Evolutionary conservation across 2,888 invertebrate species (phyloP), one percentile per base, ranked within the genome.

Genomic region (Biston betularia): DNA sequence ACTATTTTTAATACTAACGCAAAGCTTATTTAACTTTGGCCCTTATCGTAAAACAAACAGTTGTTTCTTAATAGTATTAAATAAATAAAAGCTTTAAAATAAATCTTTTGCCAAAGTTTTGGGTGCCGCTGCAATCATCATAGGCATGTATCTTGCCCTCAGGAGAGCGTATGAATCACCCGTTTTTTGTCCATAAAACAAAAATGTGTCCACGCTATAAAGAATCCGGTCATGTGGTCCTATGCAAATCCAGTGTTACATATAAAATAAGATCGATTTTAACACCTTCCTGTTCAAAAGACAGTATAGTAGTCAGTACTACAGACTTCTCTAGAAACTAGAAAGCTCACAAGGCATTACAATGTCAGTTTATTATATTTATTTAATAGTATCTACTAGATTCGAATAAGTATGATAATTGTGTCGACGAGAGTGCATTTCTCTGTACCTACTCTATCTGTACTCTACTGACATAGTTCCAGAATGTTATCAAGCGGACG

Each of bases 401-500:
- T 58, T 60, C 62, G 54, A 56, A 57, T 63, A 38, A 56, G 44
- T 54, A 64, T 56, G 60, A 69, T 62, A 69, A 70, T 71, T 69
- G 48, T 65, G 68, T 65, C 57, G 48, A 49, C 49, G 68, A 59
- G 61, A 71, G 70, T 70, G 63, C 65, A 73, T 66, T 70, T 70
- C 70, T 53, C 72, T 73, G 65, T 59, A 71, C 69, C 53, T 80
- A 78, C 76, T 40, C 24, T 60, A 56, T 60, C 56, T 61, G 35
- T 82, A 68, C 54, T 68, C 80, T 59, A 77, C 73, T 86, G 81
- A 79, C 84, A 88, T 76, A 86, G 83, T 85, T 86, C 74, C 74
- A 79, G 83, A 83, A 80, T 79, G 88, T 87, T 83, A 78, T 72
- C 79, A 80, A 80, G 77, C 85, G 88, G 87, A 87, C 83, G 83